Conservation (phyloP, 2,888 invertebrate species). For the Shargacucullia verbasci region DNA sequence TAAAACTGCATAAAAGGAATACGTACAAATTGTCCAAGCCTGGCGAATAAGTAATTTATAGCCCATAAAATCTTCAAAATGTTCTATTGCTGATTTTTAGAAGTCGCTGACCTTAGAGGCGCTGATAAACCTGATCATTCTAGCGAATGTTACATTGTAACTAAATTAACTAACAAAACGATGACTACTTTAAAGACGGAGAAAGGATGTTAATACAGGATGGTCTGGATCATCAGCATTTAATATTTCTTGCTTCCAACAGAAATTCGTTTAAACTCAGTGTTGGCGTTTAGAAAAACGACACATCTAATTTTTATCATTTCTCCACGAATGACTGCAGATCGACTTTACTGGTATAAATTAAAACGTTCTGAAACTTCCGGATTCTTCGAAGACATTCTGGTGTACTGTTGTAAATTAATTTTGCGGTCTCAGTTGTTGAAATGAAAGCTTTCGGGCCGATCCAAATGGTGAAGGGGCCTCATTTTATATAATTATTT, state of each 20-base stretch:
- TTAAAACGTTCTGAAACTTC: slow-evolving; percentile 7
- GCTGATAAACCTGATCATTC: too few relatives aligned
- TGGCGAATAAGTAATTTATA: too few relatives aligned
- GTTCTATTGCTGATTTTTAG: too few relatives aligned
- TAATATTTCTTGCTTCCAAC: not conserved
- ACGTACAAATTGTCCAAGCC: too few relatives aligned
- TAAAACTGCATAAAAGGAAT: too few relatives aligned
- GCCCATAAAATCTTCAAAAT: too few relatives aligned
- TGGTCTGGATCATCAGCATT: slow-evolving; percentile 3
- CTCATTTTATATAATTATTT: slow-evolving; percentile 19
- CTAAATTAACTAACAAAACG: too few relatives aligned
- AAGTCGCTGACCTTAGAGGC: too few relatives aligned
- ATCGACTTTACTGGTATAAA: slow-evolving; percentile 3
- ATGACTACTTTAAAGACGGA: too few relatives aligned
- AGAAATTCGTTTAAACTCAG: not conserved
- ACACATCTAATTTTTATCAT: not conserved
- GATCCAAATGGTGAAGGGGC: slow-evolving; percentile 19
- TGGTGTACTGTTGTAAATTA: slow-evolving; percentile 1
- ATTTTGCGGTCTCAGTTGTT: slow-evolving; percentile 10
- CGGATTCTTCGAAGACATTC: slow-evolving; percentile 17
- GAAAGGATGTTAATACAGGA: too few relatives aligned
- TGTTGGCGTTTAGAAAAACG: not conserved
- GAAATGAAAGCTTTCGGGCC: slow-evolving; percentile 19
- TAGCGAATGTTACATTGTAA: too few relatives aligned
- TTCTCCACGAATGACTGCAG: slow-evolving; percentile 1